Base-by-base conservation (phyloP, 1,140 invertebrate species). In the Orius insidiosus region DNA sequence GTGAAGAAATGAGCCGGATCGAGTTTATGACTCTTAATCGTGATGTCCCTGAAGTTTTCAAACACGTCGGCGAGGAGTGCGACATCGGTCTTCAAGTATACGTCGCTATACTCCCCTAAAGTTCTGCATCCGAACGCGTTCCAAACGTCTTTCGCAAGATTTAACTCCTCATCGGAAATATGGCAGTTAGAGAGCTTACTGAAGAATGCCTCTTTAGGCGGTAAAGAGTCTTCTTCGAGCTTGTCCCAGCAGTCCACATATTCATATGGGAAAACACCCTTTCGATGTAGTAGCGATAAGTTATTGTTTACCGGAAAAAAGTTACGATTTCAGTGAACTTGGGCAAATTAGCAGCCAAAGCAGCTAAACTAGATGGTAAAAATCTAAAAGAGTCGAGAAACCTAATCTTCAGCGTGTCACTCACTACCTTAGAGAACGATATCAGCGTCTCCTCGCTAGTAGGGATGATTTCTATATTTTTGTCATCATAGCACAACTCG, bases 61-160 rank as follows among this genome's bases (percentile, higher is more conserved):
- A 63, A 63, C 11, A 63, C 51, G 52, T 63, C 63, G 11, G 54
- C 52, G 39, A 64, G 48, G 8, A 66, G 37, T 30, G 64, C 40
- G 38, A 66, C 60, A 53, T 66, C 63, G 14, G 58, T 60, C 60
- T 61, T 63, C 16, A 65, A 45, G 56, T 66, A 67, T 8, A 64
- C 45, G 52, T 65, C 56, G 10, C 56, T 58, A 53, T 66, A 68
- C 48, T 66, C 57, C 3, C 24, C 24, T 24, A 24, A 24, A 24
- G 24, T 24, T 4, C 24, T 3, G 48, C 60, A 58, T 4, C 55
- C 42, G 51, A 67, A 66, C 14, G 48, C 45, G 18, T 55, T 9
- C 63, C 62, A 68, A 34, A 65, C 55, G 16, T 57, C 54, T 47
- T 57, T 32, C 14, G 60, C 62, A 56, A 59, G 56, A 18, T 54